These are phyloP conservation scores for Meles meles DNA, from an alignment of 2,113 vertebrate species.

Conservation along the genomic window DNA sequence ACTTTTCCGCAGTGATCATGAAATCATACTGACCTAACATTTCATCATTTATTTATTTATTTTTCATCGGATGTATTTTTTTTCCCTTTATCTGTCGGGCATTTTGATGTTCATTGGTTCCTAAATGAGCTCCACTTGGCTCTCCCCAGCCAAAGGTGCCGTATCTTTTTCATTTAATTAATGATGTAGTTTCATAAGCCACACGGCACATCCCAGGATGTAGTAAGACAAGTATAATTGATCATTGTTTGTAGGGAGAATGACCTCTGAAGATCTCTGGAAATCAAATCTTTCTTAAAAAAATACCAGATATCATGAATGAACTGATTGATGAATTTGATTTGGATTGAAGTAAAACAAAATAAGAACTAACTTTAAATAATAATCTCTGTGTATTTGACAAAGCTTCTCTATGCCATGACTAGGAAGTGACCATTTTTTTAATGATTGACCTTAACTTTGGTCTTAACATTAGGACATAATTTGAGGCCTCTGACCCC, in stretches of 20 bases:
- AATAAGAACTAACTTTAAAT: background rate
- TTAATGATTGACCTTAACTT: background rate
- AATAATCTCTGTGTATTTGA: background rate
- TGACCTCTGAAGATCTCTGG: background rate
- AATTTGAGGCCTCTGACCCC: background rate
- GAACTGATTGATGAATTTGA: background rate
- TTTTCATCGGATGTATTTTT: constrained; percentile 46
- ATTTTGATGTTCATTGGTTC: background rate
- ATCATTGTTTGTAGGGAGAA: background rate
- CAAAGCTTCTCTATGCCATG: background rate
- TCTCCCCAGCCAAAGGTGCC: background rate
- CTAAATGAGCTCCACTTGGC: background rate
- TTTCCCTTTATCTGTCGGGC: constrained; percentile 50
- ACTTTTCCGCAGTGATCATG: constrained; percentile 66
- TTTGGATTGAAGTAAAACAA: background rate
- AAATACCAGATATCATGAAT: background rate
- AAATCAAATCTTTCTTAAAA: background rate
- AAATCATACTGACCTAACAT: constrained; percentile 69
- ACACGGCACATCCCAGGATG: accelerated
- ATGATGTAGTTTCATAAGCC: background rate
- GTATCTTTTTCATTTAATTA: background rate
- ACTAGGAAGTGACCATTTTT: background rate
- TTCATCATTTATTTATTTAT: constrained; percentile 73
- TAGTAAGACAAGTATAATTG: background rate
- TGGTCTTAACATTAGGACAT: background rate